Evolutionary conservation across 2,888 invertebrate species (phyloP), one percentile per base, ranked within the genome.

Genomic region (Andrena praecox): DNA sequence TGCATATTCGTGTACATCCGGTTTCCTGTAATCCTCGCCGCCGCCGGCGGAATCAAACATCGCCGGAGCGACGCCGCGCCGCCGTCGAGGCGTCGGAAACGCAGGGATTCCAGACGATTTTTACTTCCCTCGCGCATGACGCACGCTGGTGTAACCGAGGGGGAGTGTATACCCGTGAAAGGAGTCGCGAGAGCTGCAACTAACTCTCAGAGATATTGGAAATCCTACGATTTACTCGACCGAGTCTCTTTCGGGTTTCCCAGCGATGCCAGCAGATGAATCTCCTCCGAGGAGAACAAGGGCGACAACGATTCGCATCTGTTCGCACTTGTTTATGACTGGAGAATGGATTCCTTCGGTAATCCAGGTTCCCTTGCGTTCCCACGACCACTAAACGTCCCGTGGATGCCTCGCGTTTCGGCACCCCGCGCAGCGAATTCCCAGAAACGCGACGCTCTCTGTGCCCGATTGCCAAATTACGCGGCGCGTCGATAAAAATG

Each of bases 401-500:
- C 6, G 5, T 7, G n/a, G 20, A 24, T 20, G 64, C 6, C 69
- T 31, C 62, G 42, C 42, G 69, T 69, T 63, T 29, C 48, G 4
- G 16, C 7, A 12, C 50, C 4, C 1, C 48, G 29, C 50, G 54
- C 16, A 67, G 16, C 29, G 66, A 24, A 56, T 24, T 62, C 56
- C 12, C n/a, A 31, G n/a, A 60, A 20, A 24, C 63, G 24, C 68
- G 54, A 48, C 48, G 67, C 33, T 29, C 69, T 77, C 52, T 7
- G 35, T 2, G 33, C 24, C 78, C 70, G 78, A 80, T 78, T 71
- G 79, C 62, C 71, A 48, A 72, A 78, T 64, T 71, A 71, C 20
- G 62, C 54, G 67, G 67, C 67, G 48, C 12, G 62, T 27, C 42
- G 78, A 80, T 78, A 78, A 80, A 80, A 80, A 59, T 64, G 52